Evolutionary conservation across 1,140 invertebrate species (phyloP), one percentile per base, ranked within the genome.

Genomic region (Pomacea maculata): DNA sequence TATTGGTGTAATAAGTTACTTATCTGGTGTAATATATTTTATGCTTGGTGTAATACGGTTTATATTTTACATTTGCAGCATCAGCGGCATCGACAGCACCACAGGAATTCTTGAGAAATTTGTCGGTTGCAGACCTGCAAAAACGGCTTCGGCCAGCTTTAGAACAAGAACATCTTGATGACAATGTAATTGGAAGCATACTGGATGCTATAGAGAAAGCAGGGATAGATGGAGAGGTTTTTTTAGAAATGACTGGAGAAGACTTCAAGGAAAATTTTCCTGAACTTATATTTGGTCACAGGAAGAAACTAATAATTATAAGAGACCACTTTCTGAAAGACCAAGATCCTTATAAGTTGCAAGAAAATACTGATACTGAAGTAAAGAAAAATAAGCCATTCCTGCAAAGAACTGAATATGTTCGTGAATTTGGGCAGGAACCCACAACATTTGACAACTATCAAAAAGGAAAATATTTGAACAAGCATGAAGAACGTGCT

Each of bases 211-310:
- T 86, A 14, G 34, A 71, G 5, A 72, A 82, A n/a, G 80, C 84
- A 79, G 57, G 81, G 57, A 78, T 86, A 14, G 70, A 68, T 74
- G 84, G 84, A 21, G 73, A 81, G 17, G 76, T 83, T 19, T 86
- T 86, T 45, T 45, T 81, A 12, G 72, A 67, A 15, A 70, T 86
- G 61, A 80, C 65, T n/a, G 74, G 76, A 17, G 71, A 83, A 17
- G 82, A 86, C 64, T 82, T 83, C 17, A 78, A 79, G 45, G 54
- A 80, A 15, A 55, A 81, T 17, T 82, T 83, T 21, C 80, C 83
- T 6, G 29, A 52, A 68, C 70, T 83, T 25, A 82, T 55, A 55
- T 83, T 83, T 82, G 83, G 82, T 10, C 75, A 75, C 19, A 78
- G 78, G 57, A 54, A 79, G 34, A 82, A 72, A 10, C 74, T 86